Evolutionary conservation across 2,888 invertebrate genomes (phyloP).

Genomic region (Raillietiella orientalis): DNA sequence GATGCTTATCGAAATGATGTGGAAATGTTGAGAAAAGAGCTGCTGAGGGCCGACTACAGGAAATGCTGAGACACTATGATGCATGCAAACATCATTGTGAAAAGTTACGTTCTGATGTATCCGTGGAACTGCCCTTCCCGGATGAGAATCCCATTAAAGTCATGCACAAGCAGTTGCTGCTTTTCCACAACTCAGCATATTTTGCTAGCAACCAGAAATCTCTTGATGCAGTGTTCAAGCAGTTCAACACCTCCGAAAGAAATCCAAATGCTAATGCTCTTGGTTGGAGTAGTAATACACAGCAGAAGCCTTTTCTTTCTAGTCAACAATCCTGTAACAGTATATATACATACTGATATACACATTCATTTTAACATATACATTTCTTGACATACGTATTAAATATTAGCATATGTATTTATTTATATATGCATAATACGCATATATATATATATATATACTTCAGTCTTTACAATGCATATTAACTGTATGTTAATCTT

Average conservation of each 20-base stretch:
- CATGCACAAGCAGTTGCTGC: slow-evolving; percentile 83
- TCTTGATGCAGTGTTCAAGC: slow-evolving; percentile 67
- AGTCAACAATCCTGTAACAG: too few species aligned
- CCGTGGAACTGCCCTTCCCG: slow-evolving; percentile 75
- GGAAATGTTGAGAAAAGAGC: slow-evolving; percentile 37
- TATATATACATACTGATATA: too few species aligned
- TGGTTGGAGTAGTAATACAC: slow-evolving; percentile 44
- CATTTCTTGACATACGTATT: too few species aligned
- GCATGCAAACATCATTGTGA: slow-evolving; percentile 68
- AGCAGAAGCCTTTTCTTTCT: too few species aligned
- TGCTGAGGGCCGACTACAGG: slow-evolving; percentile 28
- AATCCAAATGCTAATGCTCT: slow-evolving; percentile 39
- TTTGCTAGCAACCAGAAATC: slow-evolving; percentile 85
- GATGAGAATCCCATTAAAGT: slow-evolving; percentile 96
- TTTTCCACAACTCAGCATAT: slow-evolving; percentile 88
- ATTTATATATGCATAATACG: too few species aligned
- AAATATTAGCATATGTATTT: too few species aligned
- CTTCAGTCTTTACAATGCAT: too few species aligned
- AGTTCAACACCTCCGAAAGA: slow-evolving; percentile 73
- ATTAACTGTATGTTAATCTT: too few species aligned
- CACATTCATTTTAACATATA: too few species aligned
- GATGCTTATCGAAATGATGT: slow-evolving; percentile 90
- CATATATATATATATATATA: too few species aligned
- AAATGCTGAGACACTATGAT: slow-evolving; percentile 46
- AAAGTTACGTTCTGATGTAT: slow-evolving; percentile 64